Evolutionary conservation across 2,888 invertebrate genomes (phyloP), one percentile per base, ranked within the genome.

Genomic region (Ormyrus rosae): DNA sequence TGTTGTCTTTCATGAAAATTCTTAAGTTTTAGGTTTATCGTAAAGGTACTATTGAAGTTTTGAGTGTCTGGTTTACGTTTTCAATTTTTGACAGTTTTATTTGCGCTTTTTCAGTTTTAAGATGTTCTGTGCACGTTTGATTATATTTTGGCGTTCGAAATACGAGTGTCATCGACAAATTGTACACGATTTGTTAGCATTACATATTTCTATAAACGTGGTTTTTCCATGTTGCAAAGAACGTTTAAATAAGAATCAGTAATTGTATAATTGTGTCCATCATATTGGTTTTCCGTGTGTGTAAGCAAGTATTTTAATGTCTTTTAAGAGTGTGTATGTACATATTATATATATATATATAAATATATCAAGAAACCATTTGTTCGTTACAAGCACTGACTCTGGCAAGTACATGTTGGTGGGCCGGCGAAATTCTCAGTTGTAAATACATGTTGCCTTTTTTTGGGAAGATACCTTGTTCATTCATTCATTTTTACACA

Each of bases 241-340:
- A 53, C 56, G 50, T 58, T 4, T 58, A 68, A 19, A 46, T 46
- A 64, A 70, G 55, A 70, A 64, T 82, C 64, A 77, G 72, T 81
- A 81, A 78, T 85, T 83, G 87, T 89, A 88, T 89, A 89, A 90
- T 89, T 89, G 89, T 90, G 88, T 90, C 89, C 88, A 78, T 85
- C 71, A 82, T 79, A 82, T 79, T 83, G 81, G 70, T 82, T 82
- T 78, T 78, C 56, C 73, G 81, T 83, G 68, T 75, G 61, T 80
- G 72, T 65, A 73, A 70, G 56, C 74, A 78, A 78, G 55, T 76
- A 76, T 63, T 10, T 71, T 69, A 70, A 76, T 64, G 60, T 64
- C 70, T 80, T 80, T 77, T 64, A 61, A 71, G 50, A 56, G 63
- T 82, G 82, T 80, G 61, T 68, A 65, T 80, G 63, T 67, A 67